phyloP scores from a whole-genome alignment of 2,797 vertebrate genomes.

The Syngnathus rostellatus region DNA sequence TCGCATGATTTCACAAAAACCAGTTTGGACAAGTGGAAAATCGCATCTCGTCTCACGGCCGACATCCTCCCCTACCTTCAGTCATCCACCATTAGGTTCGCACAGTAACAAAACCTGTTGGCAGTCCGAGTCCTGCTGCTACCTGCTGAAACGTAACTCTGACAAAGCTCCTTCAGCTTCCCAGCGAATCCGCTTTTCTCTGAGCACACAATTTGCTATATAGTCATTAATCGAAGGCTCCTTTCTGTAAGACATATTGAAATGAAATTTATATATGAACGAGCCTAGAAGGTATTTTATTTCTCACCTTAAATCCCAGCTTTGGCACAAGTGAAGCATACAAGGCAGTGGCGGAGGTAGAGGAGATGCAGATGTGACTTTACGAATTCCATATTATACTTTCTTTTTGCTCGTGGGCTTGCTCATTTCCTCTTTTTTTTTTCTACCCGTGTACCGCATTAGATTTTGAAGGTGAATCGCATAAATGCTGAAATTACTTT shows the following conservation, averaged over 20 bases:
- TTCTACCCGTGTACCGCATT: conserved; percentile 68
- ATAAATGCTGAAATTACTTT: conserved; percentile 72
- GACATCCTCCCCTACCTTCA: conserved; percentile 54
- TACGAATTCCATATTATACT: conserved; percentile 57
- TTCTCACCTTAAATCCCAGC: conserved; percentile 43
- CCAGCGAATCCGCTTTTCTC: conserved; percentile 51
- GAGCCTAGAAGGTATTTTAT: conserved; percentile 34
- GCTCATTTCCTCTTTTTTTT: conserved; percentile 58
- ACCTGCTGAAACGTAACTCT: conserved; percentile 63
- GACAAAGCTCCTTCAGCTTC: conserved; percentile 66
- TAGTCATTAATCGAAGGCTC: conserved; percentile 62
- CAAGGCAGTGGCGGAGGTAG: conserved; percentile 25
- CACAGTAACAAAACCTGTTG: conserved; percentile 64
- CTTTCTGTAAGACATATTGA: conserved; percentile 52
- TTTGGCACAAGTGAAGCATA: conserved; percentile 59
- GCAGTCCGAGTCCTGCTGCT: conserved; percentile 56
- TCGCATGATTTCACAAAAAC: conserved; percentile 49
- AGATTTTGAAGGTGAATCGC: conserved; percentile 76
- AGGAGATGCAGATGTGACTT: conserved; percentile 61
- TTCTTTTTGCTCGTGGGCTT: conserved; percentile 36
- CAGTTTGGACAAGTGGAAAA: conserved; percentile 63
- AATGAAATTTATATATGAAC: conserved; percentile 47
- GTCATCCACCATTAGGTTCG: conserved; percentile 64
- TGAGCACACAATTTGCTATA: conserved; percentile 59
- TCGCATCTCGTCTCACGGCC: conserved; percentile 48